These are phyloP conservation scores for Gorsachius goisagi DNA, from an alignment of 2,113 vertebrate species.

Conservation along the genomic window DNA sequence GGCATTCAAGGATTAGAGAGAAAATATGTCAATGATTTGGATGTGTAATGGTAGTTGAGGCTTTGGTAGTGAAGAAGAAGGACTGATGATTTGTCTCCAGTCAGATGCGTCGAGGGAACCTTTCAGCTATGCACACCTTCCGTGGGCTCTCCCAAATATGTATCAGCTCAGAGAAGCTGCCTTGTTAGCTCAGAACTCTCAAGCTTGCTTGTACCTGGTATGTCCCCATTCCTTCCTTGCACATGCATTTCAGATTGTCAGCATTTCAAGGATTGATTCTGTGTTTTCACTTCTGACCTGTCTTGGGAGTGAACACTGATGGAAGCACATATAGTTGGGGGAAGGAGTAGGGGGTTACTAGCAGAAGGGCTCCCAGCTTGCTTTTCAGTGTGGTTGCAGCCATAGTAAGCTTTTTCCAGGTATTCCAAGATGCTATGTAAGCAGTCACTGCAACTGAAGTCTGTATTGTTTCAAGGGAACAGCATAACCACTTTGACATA, in stretches of 20 bases:
- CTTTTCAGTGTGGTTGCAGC: background rate
- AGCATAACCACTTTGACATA: background rate
- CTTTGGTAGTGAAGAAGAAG: background rate
- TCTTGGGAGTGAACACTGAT: background rate
- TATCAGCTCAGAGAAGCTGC: background rate
- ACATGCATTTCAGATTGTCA: background rate
- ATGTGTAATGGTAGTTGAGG: background rate
- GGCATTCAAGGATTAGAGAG: background rate
- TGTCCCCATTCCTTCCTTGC: background rate
- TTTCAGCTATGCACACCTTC: background rate
- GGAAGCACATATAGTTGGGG: background rate
- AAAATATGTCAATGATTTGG: background rate
- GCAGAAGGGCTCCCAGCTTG: background rate
- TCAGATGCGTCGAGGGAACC: background rate
- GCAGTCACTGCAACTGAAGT: background rate
- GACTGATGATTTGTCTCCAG: background rate
- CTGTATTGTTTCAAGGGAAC: background rate
- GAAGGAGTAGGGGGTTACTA: rapidly evolving
- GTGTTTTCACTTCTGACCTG: background rate
- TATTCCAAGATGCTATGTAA: background rate
- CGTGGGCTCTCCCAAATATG: background rate
- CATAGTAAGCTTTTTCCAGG: background rate
- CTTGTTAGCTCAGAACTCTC: background rate
- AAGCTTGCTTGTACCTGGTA: background rate
- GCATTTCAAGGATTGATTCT: background rate